Conservation (phyloP, 2,888 invertebrate species). For the Metallyticus violacea region DNA sequence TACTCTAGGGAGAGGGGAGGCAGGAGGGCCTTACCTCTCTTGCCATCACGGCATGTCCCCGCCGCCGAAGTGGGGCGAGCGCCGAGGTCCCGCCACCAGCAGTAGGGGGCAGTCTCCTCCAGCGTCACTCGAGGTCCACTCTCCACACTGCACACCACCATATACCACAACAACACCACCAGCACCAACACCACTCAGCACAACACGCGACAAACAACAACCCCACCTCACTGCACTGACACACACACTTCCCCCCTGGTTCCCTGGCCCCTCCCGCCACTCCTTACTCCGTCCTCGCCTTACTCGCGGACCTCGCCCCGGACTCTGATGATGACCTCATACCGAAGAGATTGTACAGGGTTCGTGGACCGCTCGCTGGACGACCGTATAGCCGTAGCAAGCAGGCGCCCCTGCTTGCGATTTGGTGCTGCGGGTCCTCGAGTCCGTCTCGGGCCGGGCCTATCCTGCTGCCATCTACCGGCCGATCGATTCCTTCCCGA, state of each 20-base stretch:
- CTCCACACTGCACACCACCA: not conserved
- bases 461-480: slow-evolving; percentile 43
- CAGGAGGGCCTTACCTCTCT: slow-evolving; percentile 47
- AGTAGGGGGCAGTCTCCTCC: not conserved
- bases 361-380: not conserved
- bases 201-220: not conserved
- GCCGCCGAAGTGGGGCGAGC: slow-evolving; percentile 13
- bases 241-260: slow-evolving; percentile 11
- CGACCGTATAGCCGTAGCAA: slow-evolving; percentile 39
- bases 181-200: not conserved
- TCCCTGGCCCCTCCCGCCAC: not conserved
- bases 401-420: slow-evolving; percentile 46
- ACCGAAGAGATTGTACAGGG: slow-evolving; percentile 9
- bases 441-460: slow-evolving; percentile 37
- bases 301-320: slow-evolving; percentile 3
- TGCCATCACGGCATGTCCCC: slow-evolving; percentile 52
- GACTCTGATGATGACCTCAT: slow-evolving; percentile 16
- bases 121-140: not conserved
- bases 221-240: not conserved
- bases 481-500: slow-evolving; percentile 38
- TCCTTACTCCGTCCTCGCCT: not conserved
- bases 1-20: not conserved
- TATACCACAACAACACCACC: not conserved
- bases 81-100: slow-evolving; percentile 22
- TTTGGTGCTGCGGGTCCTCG: not conserved